Base-by-base conservation (phyloP, 1,140 invertebrate species). In the Meteorus sp. region DNA sequence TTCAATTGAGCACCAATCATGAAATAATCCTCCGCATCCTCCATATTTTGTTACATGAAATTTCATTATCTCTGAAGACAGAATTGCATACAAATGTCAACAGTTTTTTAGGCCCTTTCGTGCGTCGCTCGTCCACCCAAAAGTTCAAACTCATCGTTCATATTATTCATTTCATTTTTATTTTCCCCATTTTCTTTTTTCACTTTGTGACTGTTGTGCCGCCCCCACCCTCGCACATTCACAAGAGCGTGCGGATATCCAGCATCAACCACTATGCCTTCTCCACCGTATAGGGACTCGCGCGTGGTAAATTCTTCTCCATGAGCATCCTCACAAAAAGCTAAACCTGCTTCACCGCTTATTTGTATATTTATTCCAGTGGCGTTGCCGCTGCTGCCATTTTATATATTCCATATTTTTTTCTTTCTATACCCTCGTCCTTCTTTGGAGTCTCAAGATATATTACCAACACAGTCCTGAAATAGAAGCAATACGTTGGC, bases 261-360 rank as follows among this genome's bases (percentile, higher is more conserved):
- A n/a, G n/a, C n/a, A n/a, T n/a, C n/a, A n/a, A n/a, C n/a, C n/a
- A n/a, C n/a, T n/a, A n/a, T n/a, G n/a, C n/a, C n/a, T n/a, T n/a
- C n/a, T 59, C 54, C 59, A 45, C 72, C 72, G 70, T 74, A 75
- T 75, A 74, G 72, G 70, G 70, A 73, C 64, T 69, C 63, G 61
- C 61, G 47, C 51, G 45, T n/a, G n/a, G n/a, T 39, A 17, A 51
- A 67, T 65, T 66, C 67, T 66, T 71, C 56, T 70, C 59, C 65
- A 63, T 66, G 67, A 70, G 64, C 68, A 59, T 17, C 63, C 63
- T 62, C 48, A 64, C 72, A 73, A 75, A 70, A 75, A 74, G 63
- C 64, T 64, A 70, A 73, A 73, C 63, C 66, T 71, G 67, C 70
- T 66, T 43, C 55, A 62, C 59, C 58, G 59, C 58, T 51, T 33